A percentile compares a stretch with the other conserved stretches of the same genome.
Evolutionary conservation across 2,888 invertebrate genomes (phyloP).

Genomic region (Eupithecia inturbata): DNA sequence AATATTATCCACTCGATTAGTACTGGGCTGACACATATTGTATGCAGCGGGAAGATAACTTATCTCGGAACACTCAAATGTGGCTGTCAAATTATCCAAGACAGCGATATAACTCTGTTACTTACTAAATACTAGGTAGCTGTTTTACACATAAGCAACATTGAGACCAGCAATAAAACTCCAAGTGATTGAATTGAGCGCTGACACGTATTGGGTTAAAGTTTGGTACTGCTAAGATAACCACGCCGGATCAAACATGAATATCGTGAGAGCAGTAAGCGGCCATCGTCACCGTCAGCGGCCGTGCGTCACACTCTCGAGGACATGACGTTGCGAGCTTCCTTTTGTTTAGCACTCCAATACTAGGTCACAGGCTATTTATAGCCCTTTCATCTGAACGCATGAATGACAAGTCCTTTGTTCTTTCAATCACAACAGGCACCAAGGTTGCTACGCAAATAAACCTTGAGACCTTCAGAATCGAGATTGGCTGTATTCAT

Average conservation of each 20-base stretch:
- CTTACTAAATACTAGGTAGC: neutral
- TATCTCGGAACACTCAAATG: neutral
- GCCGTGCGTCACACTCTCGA: conserved; percentile 24
- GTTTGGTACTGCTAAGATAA: neutral
- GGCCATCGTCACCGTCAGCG: conserved; percentile 16
- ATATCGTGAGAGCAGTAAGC: neutral
- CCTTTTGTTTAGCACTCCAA: conserved; percentile 29
- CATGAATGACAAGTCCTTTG: neutral
- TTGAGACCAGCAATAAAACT: neutral
- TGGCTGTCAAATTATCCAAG: neutral
- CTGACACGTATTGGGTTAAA: neutral
- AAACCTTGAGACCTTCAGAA: neutral
- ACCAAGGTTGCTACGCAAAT: neutral
- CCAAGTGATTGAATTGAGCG: neutral
- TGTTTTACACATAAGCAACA: neutral
- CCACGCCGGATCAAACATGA: neutral
- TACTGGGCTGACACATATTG: neutral
- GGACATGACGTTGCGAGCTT: conserved; percentile 23
- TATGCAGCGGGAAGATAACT: neutral
- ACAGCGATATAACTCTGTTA: neutral
- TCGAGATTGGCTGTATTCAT: conserved; percentile 10
- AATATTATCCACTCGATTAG: neutral
- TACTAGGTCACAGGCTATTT: conserved; percentile 10
- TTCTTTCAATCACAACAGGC: neutral
- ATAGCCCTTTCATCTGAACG: neutral